Conservation (phyloP, 2,888 invertebrate species). For the Ophion costatus region DNA sequence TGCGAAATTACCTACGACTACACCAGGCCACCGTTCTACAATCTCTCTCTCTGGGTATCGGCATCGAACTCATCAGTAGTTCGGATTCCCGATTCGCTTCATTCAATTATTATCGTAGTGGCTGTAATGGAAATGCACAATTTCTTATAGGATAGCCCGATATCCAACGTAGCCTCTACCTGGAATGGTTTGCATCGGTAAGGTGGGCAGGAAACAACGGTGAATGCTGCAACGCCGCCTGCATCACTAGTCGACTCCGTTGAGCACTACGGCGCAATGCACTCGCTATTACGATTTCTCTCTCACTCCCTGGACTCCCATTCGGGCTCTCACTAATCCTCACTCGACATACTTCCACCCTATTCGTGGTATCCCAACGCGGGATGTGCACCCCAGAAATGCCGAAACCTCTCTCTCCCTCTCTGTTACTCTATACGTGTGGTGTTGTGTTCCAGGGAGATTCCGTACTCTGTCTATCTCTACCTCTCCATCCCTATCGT, state of each 20-base stretch:
- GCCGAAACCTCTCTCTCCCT: slow-evolving; percentile 37
- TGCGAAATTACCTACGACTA: too few species aligned
- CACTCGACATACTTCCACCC: slow-evolving; percentile 69
- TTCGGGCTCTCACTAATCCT: slow-evolving; percentile 66
- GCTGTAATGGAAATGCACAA: neutral
- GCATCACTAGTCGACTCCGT: slow-evolving; percentile 23
- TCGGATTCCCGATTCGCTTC: neutral
- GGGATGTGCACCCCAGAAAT: slow-evolving; percentile 48
- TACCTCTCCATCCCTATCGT: slow-evolving; percentile 1
- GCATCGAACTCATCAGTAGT: neutral
- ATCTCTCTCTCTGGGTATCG: too few species aligned
- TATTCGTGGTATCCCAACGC: slow-evolving; percentile 56
- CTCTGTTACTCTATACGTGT: neutral
- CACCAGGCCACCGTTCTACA: too few species aligned
- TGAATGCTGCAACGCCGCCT: slow-evolving; percentile 14
- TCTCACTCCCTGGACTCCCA: slow-evolving; percentile 27
- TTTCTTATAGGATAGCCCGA: neutral
- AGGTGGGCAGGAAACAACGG: neutral
- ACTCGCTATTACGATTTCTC: slow-evolving; percentile 34
- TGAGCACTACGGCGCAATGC: slow-evolving; percentile 18
- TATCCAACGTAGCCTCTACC: neutral
- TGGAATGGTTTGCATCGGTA: slow-evolving; percentile 6
- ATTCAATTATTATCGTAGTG: neutral
- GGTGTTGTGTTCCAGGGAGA: slow-evolving; percentile 26
- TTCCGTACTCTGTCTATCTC: neutral